These are phyloP conservation scores for Helobdella robusta DNA, from an alignment of 2,888 invertebrate genomes.

Conservation along the genomic window DNA sequence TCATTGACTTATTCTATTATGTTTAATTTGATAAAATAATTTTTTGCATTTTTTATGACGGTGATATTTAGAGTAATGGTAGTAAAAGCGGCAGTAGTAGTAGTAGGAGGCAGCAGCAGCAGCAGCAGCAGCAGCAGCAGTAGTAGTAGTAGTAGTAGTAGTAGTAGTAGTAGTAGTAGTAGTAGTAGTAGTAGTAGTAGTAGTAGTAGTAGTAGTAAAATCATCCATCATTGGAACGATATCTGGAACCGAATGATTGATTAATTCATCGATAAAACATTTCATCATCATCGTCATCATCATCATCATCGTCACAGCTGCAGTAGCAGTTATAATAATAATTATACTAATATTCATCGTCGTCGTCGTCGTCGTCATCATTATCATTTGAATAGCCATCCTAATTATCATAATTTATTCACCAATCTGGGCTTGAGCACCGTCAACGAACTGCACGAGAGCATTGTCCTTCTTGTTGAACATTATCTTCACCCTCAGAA, in stretches of 20 bases:
- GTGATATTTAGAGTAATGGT: not conserved
- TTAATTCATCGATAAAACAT: not conserved
- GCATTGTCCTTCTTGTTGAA: constrained; percentile 99
- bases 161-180: constrained; percentile 3
- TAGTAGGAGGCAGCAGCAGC: constrained; percentile 1
- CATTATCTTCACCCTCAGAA: constrained; percentile 97
- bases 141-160: constrained; percentile 3
- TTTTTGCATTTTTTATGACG: no score
- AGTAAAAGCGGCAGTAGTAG: constrained; percentile 1
- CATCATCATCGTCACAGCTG: not conserved
- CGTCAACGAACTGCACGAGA: constrained; percentile 94
- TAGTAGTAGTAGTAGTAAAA: constrained; percentile 3
- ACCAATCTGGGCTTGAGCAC: constrained; percentile 68
- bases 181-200: constrained; percentile 3
- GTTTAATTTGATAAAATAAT: no score
- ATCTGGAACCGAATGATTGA: no score
- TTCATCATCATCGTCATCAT: not conserved
- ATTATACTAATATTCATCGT: not conserved
- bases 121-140: constrained; percentile 4
- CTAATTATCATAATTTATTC: not conserved
- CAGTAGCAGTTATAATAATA: not conserved
- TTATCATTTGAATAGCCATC: not conserved
- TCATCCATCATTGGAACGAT: no score
- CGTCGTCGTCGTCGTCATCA: not conserved
- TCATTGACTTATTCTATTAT: not conserved